Percentiles rank a stretch among this genome's conserved stretches.
These are phyloP conservation scores for Eupithecia dodoneata DNA, from an alignment of 2,888 invertebrate species.

Conservation along the genomic window DNA sequence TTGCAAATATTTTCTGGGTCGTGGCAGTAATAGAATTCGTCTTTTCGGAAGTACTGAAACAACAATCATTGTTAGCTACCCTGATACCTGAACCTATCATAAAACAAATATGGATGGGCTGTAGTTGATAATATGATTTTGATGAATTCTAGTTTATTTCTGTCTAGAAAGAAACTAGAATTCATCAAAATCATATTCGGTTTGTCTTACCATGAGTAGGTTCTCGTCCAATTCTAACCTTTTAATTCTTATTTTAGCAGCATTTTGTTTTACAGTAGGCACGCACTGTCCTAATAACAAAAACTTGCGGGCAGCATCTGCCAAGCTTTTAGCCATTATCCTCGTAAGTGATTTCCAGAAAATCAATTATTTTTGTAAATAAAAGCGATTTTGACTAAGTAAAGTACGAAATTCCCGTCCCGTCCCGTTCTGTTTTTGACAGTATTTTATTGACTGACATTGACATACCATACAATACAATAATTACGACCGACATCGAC, in stretches of 20 bases:
- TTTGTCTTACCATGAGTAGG: conserved; percentile 87
- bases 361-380: neutral
- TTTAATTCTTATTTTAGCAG: conserved; percentile 90
- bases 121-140: no score
- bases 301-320: conserved; percentile 78
- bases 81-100: neutral
- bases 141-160: no score
- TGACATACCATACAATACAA: no score
- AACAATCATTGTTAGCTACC: neutral
- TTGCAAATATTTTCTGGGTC: conserved; percentile 91
- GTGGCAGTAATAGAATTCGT: conserved; percentile 89
- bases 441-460: no score
- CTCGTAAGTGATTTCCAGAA: neutral
- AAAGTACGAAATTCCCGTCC: no score
- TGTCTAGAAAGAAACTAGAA: neutral
- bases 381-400: no score
- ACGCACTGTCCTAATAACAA: conserved; percentile 91
- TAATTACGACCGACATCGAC: no score
- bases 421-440: no score
- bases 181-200: neutral
- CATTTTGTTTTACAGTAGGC: conserved; percentile 90
- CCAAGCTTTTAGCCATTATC: conserved; percentile 70
- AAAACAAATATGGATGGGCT: no score
- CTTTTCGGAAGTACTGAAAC: conserved; percentile 90
- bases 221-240: conserved; percentile 90